Conservation (phyloP, 2,888 invertebrate genomes). For the Agrypnus murinus region DNA sequence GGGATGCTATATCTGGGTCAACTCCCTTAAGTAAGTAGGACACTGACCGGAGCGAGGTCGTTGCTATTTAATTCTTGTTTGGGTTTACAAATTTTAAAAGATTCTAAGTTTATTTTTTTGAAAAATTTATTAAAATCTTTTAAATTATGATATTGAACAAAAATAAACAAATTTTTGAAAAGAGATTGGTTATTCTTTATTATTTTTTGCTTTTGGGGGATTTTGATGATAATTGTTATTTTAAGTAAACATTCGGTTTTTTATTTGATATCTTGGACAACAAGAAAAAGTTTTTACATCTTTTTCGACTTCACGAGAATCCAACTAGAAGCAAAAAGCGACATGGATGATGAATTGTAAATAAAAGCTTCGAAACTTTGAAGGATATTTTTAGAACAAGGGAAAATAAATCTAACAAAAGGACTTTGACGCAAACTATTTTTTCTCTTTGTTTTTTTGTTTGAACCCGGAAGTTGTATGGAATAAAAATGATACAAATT, state of each 20-base stretch:
- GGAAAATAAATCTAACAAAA: constrained; percentile 5
- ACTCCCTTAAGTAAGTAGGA: constrained; percentile 56
- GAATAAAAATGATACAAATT: too few relatives aligned
- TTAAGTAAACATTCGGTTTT: background rate
- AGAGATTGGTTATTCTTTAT: too few relatives aligned
- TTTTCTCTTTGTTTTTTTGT: background rate
- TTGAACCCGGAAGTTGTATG: background rate
- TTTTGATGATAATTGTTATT: constrained; percentile 13
- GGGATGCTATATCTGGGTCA: constrained; percentile 55
- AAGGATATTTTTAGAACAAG: constrained; percentile 16
- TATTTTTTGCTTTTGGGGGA: too few relatives aligned
- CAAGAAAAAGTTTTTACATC: constrained; percentile 7
- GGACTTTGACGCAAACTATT: background rate
- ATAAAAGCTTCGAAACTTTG: constrained; percentile 21
- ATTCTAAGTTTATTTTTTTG: background rate
- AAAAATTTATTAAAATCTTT: too few relatives aligned
- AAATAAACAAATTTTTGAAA: too few relatives aligned
- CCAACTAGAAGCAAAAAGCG: background rate
- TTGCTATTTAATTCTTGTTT: constrained; percentile 53
- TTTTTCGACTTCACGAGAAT: background rate
- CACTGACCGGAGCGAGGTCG: constrained; percentile 63
- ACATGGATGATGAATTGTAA: constrained; percentile 23
- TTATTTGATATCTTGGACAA: background rate
- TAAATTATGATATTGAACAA: too few relatives aligned
- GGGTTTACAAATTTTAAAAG: constrained; percentile 32